A percentile compares a stretch with the other conserved stretches of the same genome.
phyloP scores from a whole-genome alignment of 2,888 invertebrate genomes.

The Sisyra terminalis region DNA sequence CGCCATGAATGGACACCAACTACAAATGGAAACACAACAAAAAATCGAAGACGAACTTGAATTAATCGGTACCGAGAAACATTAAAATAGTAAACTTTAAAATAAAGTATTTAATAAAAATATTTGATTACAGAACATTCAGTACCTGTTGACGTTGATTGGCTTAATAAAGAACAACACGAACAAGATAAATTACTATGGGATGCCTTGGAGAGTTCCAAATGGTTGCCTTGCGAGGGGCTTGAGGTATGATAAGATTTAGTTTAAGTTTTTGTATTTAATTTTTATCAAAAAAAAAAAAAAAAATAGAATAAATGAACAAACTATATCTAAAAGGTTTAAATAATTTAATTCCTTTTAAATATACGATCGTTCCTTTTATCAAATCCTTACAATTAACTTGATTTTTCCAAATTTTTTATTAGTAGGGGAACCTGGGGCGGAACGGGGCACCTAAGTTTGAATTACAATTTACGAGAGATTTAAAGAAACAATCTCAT shows the following conservation, averaged over 20 bases:
- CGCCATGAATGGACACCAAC: background rate
- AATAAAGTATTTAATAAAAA: slow-evolving; percentile 5
- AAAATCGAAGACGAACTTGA: slow-evolving; percentile 49
- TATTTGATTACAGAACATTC: slow-evolving; percentile 55
- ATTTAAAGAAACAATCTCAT: too few relatives aligned
- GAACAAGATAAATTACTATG: slow-evolving; percentile 63
- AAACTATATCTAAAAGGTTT: too few relatives aligned
- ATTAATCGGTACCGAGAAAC: slow-evolving; percentile 50
- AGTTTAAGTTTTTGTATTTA: too few relatives aligned
- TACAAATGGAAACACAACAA: slow-evolving; percentile 16
- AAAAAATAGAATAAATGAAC: too few relatives aligned
- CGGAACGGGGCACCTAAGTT: too few relatives aligned
- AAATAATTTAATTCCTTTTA: too few relatives aligned
- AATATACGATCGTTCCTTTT: too few relatives aligned
- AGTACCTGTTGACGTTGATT: slow-evolving; percentile 52
- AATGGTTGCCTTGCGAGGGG: slow-evolving; percentile 67
- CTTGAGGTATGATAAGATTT: slow-evolving; percentile 35
- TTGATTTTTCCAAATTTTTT: too few relatives aligned
- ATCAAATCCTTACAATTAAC: too few relatives aligned
- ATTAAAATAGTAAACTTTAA: background rate
- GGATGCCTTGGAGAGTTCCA: slow-evolving; percentile 67
- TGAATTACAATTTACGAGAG: too few relatives aligned
- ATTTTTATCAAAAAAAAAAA: too few relatives aligned
- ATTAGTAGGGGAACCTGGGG: too few relatives aligned
- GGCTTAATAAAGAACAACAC: slow-evolving; percentile 56